A percentile compares a stretch with the other conserved stretches of the same genome.
These are phyloP conservation scores for Sciurus carolinensis DNA, from an alignment of 2,797 vertebrate genomes.

Conservation along the genomic window DNA sequence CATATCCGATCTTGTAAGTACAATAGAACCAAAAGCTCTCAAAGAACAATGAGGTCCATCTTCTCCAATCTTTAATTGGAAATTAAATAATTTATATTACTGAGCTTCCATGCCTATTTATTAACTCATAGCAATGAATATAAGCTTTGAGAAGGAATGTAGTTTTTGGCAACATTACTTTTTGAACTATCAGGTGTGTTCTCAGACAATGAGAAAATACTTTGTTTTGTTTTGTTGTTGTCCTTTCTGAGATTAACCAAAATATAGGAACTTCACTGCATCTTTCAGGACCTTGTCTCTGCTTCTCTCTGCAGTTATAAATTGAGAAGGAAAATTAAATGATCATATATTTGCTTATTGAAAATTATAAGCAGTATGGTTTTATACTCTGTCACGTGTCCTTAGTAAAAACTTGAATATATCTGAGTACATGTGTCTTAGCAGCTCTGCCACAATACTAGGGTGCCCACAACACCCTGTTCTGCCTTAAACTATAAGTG, in stretches of 20 bases:
- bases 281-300: neutral
- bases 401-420: neutral
- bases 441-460: neutral
- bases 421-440: neutral
- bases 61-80: neutral
- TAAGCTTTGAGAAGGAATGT: neutral
- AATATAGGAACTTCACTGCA: neutral
- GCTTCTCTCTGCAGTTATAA: neutral
- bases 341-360: neutral
- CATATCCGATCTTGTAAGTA: neutral
- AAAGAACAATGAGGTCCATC: neutral
- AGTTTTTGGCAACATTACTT: neutral
- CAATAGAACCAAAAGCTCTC: neutral
- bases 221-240: neutral
- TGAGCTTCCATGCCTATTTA: neutral
- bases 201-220: neutral
- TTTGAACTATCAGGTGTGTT: neutral
- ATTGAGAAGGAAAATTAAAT: neutral
- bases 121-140: neutral
- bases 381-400: neutral
- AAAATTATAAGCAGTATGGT: neutral
- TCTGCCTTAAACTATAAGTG: neutral
- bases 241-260: neutral
- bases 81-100: neutral
- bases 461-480: too few relatives aligned